Base-by-base conservation (phyloP, 2,888 invertebrate genomes). In the Argyresthia albistria region DNA sequence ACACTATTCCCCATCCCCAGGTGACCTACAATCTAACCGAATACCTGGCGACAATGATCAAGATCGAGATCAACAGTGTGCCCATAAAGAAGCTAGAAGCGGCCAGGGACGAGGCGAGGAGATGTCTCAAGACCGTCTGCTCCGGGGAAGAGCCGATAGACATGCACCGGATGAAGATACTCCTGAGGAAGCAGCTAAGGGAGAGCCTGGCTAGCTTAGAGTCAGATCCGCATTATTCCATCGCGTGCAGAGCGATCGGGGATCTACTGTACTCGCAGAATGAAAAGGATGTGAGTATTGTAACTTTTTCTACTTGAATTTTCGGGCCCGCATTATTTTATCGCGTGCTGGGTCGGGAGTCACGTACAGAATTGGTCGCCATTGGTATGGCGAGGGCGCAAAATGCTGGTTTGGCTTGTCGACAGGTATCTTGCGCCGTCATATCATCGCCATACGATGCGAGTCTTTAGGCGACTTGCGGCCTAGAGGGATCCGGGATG, bases 261-360 rank as follows among this genome's bases (percentile, higher is more conserved):
- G 95, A 97, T 69, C 92, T 94, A 66, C 80, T 97, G 35, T 97
- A 96, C 74, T 95, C 96, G 11, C 89, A 91, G 52, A 90, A 88
- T 46, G 89, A 91, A 59, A 80, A 91, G 59, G 93, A 95, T 73
- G 95, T 95, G 73, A 90, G 90, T 86, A n/a, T n/a, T n/a, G n/a
- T n/a, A n/a, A n/a, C n/a, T n/a, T n/a, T n/a, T n/a, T n/a, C n/a
- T n/a, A n/a, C n/a, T n/a, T n/a, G n/a, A n/a, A n/a, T n/a, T n/a
- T n/a, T n/a, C n/a, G n/a, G n/a, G n/a, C n/a, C n/a, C n/a, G n/a
- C n/a, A n/a, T n/a, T n/a, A n/a, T n/a, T n/a, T n/a, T n/a, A n/a
- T n/a, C n/a, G n/a, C n/a, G n/a, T n/a, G n/a, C n/a, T n/a, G n/a
- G n/a, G n/a, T n/a, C n/a, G n/a, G n/a, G n/a, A n/a, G n/a, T n/a